Percentiles rank a stretch among this genome's conserved stretches.
phyloP scores from a whole-genome alignment of 1,140 invertebrate genomes.

The Mycetomoellerius zeteki region DNA sequence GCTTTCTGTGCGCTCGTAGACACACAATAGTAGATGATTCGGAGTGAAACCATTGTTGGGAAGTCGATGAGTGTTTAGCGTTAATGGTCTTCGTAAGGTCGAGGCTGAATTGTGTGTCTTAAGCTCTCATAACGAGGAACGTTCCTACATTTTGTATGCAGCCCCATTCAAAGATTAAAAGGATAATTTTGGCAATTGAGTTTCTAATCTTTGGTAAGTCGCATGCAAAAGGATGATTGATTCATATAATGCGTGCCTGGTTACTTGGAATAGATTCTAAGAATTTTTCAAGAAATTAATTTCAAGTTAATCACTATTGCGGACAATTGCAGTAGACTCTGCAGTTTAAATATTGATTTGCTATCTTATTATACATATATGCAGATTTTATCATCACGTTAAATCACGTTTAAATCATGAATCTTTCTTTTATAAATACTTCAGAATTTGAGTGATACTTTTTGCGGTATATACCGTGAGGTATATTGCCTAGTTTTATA shows the following conservation, averaged over 20 bases:
- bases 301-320: background rate
- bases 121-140: conserved; percentile 6
- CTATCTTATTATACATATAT: background rate
- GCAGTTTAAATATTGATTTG: background rate
- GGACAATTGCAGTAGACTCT: background rate
- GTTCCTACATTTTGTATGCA: background rate
- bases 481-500: background rate
- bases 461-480: background rate
- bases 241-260: background rate
- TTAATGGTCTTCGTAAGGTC: conserved; percentile 28
- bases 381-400: background rate
- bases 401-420: background rate
- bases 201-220: background rate
- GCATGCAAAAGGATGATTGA: background rate
- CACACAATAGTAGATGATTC: conserved; percentile 38
- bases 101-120: conserved; percentile 11
- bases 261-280: background rate
- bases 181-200: background rate
- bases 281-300: background rate
- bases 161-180: conserved; percentile 15
- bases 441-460: background rate
- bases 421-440: background rate
- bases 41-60: conserved; percentile 42
- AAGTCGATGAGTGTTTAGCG: conserved; percentile 48
- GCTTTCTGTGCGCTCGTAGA: conserved; percentile 38